Conservation (phyloP, 2,797 vertebrate genomes). For the Rhinella marina region DNA sequence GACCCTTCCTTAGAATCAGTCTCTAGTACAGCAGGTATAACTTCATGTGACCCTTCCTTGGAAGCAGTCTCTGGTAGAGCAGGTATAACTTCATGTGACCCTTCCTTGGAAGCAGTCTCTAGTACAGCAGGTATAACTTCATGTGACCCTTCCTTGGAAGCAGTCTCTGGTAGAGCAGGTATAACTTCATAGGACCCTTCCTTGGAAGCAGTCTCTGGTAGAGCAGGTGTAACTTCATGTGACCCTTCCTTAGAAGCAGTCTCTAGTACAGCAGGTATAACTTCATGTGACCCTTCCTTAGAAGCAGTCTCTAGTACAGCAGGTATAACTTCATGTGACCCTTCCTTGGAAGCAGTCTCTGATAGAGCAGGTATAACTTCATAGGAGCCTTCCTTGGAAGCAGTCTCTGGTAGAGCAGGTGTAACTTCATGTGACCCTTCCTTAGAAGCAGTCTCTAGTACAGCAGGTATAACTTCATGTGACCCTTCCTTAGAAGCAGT, state of each 20-base stretch:
- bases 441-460: not conserved
- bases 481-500: not conserved
- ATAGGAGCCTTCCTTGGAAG: not conserved
- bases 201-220: not conserved
- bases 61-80: not conserved
- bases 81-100: not conserved
- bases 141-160: not conserved
- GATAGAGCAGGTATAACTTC: too few relatives aligned
- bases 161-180: not conserved
- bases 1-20: not conserved
- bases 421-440: not conserved
- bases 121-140: too few relatives aligned
- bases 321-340: not conserved
- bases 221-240: not conserved
- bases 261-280: not conserved
- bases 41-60: too few relatives aligned
- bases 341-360: not conserved
- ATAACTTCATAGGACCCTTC: not conserved
- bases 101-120: not conserved
- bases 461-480: not conserved
- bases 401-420: not conserved
- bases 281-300: not conserved
- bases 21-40: too few relatives aligned
- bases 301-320: not conserved
- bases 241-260: not conserved